These are phyloP conservation scores for Scaptomyza polygonia DNA, from an alignment of 2,888 invertebrate genomes.

Conservation along the genomic window DNA sequence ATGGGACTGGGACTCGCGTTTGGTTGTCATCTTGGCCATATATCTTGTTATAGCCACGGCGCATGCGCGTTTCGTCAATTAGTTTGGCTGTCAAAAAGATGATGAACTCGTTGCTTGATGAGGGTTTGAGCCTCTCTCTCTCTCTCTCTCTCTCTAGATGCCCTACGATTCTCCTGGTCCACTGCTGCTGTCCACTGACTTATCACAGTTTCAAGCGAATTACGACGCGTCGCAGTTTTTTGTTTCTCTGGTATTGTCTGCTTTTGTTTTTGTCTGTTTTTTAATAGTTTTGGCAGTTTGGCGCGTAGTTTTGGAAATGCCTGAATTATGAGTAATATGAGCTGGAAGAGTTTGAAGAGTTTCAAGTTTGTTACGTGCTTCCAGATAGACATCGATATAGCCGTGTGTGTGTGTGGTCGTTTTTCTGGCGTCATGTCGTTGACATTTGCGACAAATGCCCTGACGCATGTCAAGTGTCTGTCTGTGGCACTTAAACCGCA, in stretches of 20 bases:
- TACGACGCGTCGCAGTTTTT: constrained; percentile 65
- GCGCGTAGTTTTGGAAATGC: constrained; percentile 65
- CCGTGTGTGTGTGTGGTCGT: constrained; percentile 68
- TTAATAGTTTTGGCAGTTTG: constrained; percentile 76
- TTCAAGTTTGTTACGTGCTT: constrained; percentile 32
- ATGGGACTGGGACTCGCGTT: constrained; percentile 23
- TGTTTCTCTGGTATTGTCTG: constrained; percentile 41
- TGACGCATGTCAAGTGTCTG: constrained; percentile 74
- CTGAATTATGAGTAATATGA: constrained; percentile 73
- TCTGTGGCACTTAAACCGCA: constrained; percentile 43
- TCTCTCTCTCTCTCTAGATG: constrained; percentile 40
- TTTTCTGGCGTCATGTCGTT: constrained; percentile 73
- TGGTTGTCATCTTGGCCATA: constrained; percentile 74
- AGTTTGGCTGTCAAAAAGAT: constrained; percentile 83
- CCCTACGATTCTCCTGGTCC: constrained; percentile 43
- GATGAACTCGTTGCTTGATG: constrained; percentile 82
- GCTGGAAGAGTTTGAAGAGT: constrained; percentile 15
- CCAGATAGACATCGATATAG: constrained; percentile 69
- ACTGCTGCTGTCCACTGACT: constrained; percentile 61
- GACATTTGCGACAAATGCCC: constrained; percentile 76
- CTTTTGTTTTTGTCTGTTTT: constrained; percentile 20
- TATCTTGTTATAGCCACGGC: constrained; percentile 74
- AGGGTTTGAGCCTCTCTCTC: constrained; percentile 75
- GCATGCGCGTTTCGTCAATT: constrained; percentile 81
- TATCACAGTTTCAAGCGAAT: constrained; percentile 80